Evolutionary conservation across 2,888 invertebrate species (phyloP).

Genomic region (Acanthosepion pharaonis): DNA sequence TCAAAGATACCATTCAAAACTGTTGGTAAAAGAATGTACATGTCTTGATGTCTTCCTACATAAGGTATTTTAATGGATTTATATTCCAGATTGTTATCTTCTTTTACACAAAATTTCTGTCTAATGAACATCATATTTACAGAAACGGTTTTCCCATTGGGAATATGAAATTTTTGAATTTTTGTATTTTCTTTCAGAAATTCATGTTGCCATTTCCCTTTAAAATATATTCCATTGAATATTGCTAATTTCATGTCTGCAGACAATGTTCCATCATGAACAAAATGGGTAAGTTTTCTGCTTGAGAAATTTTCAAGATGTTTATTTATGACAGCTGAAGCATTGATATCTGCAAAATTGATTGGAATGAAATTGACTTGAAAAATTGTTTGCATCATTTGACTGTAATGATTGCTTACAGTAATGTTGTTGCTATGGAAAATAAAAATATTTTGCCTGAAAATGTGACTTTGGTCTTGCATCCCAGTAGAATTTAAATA

Average conservation of each 20-base stretch:
- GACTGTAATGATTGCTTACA: not conserved
- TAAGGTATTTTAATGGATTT: not conserved
- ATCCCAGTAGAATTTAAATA: not conserved
- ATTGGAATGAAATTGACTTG: not conserved
- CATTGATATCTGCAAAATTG: not conserved
- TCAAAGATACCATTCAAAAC: not conserved
- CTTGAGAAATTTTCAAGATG: not conserved
- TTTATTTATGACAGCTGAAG: not conserved
- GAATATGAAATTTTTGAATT: not conserved
- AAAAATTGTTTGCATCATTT: not conserved
- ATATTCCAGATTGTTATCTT: not conserved
- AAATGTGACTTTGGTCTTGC: not conserved
- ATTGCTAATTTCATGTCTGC: not conserved
- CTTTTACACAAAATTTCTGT: not conserved
- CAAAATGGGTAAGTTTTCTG: not conserved
- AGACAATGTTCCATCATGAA: not conserved
- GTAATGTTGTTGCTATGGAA: not conserved
- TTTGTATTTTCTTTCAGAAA: not conserved
- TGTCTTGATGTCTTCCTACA: not conserved
- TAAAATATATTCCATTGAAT: not conserved
- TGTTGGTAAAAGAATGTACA: slow-evolving; percentile 6
- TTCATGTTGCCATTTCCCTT: not conserved
- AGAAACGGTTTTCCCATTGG: not conserved
- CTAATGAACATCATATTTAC: not conserved
- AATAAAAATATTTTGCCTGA: not conserved